These are phyloP conservation scores for Andricus curvator DNA, from an alignment of 2,888 invertebrate genomes.

Conservation along the genomic window DNA sequence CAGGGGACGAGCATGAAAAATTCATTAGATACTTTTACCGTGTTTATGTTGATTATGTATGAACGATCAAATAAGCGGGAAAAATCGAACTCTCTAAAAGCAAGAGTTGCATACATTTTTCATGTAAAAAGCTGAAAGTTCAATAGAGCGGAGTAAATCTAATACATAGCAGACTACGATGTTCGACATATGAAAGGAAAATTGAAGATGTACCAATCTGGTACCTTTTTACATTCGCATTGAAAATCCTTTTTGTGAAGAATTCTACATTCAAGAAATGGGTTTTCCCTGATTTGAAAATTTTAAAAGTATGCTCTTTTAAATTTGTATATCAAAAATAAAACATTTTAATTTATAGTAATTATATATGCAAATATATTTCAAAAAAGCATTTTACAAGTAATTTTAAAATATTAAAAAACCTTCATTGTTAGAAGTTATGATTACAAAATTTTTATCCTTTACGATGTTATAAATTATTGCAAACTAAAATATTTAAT, in stretches of 20 bases:
- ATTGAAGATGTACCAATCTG: background rate
- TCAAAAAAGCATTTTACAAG: too few species aligned
- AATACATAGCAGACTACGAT: background rate
- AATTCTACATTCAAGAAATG: too few species aligned
- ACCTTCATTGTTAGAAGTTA: too few species aligned
- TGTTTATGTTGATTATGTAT: background rate
- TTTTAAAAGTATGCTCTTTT: too few species aligned
- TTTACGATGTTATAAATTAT: too few species aligned
- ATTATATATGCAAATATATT: too few species aligned
- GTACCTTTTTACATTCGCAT: background rate
- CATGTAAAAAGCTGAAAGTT: background rate
- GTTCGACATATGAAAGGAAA: background rate
- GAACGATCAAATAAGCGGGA: background rate
- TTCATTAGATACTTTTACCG: background rate
- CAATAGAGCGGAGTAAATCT: background rate
- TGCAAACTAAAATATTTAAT: too few species aligned
- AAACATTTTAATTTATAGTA: too few species aligned
- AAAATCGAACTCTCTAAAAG: background rate
- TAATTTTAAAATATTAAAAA: too few species aligned
- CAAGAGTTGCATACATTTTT: conserved; percentile 2
- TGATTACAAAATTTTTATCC: too few species aligned
- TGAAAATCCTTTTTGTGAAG: background rate
- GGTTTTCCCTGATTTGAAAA: too few species aligned
- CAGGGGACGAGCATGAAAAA: background rate
- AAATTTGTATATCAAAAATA: too few species aligned